Evolutionary conservation across 2,888 invertebrate genomes (phyloP).

Genomic region (Parnassius apollo): DNA sequence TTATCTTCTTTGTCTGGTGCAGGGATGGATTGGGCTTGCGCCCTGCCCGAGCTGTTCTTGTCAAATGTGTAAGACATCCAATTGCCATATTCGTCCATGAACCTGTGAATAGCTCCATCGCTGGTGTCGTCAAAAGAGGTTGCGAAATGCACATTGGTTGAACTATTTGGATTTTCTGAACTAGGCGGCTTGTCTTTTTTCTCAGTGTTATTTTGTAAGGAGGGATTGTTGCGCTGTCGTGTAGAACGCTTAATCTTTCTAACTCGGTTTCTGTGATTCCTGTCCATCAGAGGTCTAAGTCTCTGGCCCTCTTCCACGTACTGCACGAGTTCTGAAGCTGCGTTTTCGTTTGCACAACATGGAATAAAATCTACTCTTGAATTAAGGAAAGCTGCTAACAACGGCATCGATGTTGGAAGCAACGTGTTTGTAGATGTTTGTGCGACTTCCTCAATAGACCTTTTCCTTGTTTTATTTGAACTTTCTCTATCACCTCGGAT

Average conservation of each 20-base stretch:
- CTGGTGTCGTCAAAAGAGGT: constrained; percentile 90
- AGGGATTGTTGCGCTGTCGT: constrained; percentile 69
- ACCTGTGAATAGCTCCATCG: constrained; percentile 92
- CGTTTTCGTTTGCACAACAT: constrained; percentile 62
- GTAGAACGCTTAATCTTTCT: constrained; percentile 80
- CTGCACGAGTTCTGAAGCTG: constrained; percentile 50
- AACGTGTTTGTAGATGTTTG: constrained; percentile 85
- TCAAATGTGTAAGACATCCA: constrained; percentile 93
- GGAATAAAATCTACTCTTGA: constrained; percentile 80
- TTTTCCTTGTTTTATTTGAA: constrained; percentile 71
- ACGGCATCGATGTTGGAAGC: constrained; percentile 82
- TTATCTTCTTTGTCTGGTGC: constrained; percentile 61
- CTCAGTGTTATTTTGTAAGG: constrained; percentile 51
- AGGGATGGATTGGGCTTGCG: constrained; percentile 66
- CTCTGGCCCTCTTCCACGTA: constrained; percentile 60
- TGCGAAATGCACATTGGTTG: constrained; percentile 83
- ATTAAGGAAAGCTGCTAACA: constrained; percentile 84
- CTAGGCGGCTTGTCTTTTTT: constrained; percentile 57
- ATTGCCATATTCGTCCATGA: constrained; percentile 91
- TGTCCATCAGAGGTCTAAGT: constrained; percentile 71
- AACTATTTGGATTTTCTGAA: constrained; percentile 52
- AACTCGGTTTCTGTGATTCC: constrained; percentile 74
- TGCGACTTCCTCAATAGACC: constrained; percentile 81
- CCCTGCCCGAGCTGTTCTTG: constrained; percentile 84
- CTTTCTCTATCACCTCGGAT: constrained; percentile 69